Evolutionary conservation across 2,113 vertebrate species (phyloP).

Genomic region (Carettochelys insculpta): DNA sequence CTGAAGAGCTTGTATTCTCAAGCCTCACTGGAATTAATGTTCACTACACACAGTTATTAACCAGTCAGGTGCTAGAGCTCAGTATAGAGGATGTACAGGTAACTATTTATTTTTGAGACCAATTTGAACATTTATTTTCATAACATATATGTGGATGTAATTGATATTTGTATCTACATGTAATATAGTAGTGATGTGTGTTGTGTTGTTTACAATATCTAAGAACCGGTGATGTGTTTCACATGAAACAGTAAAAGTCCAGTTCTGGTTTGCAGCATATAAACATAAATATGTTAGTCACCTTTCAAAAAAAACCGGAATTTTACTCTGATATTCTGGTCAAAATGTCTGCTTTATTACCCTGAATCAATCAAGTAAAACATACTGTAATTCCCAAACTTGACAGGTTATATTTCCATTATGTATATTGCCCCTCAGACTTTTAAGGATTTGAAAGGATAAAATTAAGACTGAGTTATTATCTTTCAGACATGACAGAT

Average conservation of each 20-base stretch:
- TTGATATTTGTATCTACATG: neutral
- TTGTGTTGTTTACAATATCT: neutral
- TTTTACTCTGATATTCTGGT: neutral
- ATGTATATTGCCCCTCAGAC: too few relatives aligned
- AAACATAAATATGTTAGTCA: neutral
- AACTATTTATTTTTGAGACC: neutral
- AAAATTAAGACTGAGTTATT: neutral
- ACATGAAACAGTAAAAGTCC: neutral
- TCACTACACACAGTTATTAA: conserved; percentile 87
- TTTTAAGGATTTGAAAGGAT: neutral
- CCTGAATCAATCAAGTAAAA: neutral
- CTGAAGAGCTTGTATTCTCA: conserved; percentile 92
- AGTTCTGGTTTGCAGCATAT: neutral
- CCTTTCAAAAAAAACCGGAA: neutral
- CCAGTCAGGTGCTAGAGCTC: conserved; percentile 90
- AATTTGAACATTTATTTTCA: neutral
- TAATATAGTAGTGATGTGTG: neutral
- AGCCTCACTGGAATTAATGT: conserved; percentile 88
- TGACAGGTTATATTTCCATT: too few relatives aligned
- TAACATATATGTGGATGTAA: neutral
- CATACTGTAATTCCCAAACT: too few relatives aligned
- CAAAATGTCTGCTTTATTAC: neutral
- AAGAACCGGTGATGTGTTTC: neutral
- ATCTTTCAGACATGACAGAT: neutral
- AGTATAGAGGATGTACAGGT: conserved; percentile 94